Conservation (phyloP, 2,888 invertebrate genomes). For the Barypeithes pellucidus region DNA sequence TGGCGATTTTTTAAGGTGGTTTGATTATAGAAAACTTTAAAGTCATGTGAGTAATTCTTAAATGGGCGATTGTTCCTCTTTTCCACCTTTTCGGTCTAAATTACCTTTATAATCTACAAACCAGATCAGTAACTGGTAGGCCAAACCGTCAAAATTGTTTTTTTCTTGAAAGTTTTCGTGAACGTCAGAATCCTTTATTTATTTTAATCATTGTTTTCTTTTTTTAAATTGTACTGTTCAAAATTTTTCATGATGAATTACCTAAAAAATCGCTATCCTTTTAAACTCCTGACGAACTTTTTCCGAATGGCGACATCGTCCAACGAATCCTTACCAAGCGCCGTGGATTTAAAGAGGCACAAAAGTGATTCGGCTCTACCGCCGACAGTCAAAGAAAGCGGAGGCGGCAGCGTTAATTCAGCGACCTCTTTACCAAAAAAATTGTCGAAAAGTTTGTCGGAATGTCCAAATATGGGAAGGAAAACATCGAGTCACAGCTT, state of each 20-base stretch:
- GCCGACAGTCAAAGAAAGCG: not conserved
- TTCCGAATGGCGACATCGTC: conserved; percentile 52
- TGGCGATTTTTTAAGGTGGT: too few species aligned
- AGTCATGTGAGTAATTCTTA: too few species aligned
- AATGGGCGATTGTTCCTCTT: too few species aligned
- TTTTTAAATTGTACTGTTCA: conserved; percentile 1
- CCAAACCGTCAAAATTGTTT: conserved; percentile 20
- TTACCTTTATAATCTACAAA: too few species aligned
- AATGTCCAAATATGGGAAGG: conserved; percentile 15
- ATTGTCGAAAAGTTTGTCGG: conserved; percentile 12
- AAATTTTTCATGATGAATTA: conserved; percentile 47
- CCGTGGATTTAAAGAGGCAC: conserved; percentile 49
- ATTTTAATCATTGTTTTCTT: conserved; percentile 43
- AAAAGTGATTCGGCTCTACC: conserved; percentile 50
- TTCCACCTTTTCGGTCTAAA: too few species aligned
- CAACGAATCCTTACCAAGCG: conserved; percentile 25
- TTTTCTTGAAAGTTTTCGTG: conserved; percentile 36
- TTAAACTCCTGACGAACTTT: conserved; percentile 54
- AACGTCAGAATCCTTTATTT: conserved; percentile 38
- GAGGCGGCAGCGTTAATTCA: conserved; percentile 3
- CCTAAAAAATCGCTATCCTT: conserved; percentile 53
- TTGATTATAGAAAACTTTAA: too few species aligned
- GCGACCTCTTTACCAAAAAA: not conserved
- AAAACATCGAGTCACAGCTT: conserved; percentile 21
- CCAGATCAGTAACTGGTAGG: not conserved